Base-by-base conservation (phyloP, 2,888 invertebrate species). In the Agapostemon virescens region DNA sequence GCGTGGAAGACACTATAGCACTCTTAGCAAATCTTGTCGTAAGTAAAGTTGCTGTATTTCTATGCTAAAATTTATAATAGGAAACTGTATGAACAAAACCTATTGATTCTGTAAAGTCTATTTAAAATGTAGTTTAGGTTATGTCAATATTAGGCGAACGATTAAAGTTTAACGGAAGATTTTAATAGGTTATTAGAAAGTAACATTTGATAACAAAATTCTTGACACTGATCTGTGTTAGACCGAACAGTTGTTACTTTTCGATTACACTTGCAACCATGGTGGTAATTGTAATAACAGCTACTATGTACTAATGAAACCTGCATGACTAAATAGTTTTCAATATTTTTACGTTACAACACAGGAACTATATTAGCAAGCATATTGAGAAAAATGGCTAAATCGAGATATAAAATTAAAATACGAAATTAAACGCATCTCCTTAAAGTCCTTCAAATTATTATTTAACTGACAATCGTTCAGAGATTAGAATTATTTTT, bases 81-180 rank as follows among this genome's bases (percentile, higher is more conserved):
- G 13, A 36, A 11, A 63, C 49, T 49, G 2, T 11, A 20, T n/a
- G 63, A n/a, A 36, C 5, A 5, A 11, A 36, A n/a, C 6, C 20
- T 63, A 11, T 36, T 5, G n/a, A 36, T n/a, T 13, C n/a, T 13
- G 33, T n/a, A n/a, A 13, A n/a, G 1, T 63, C n/a, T n/a, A 36
- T n/a, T 63, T 36, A 63, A 36, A n/a, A 33, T 36, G 36, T 63
- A 33, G 20, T 36, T 63, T 63, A 63, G 63, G 63, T 63, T 63
- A 63, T 63, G 63, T 63, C n/a, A n/a, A 36, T n/a, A n/a, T 63
- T 36, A 36, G 1, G 33, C 30, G 20, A 36, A n/a, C 9, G 20
- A 36, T 63, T 33, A 13, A 63, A 33, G 20, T 20, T 33, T 30
- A 2, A 30, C 20, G 61, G 33, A 20, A 61, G 33, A 61, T 61